These are phyloP conservation scores for Helicoverpa assulta DNA, from an alignment of 2,888 invertebrate species.

Conservation along the genomic window DNA sequence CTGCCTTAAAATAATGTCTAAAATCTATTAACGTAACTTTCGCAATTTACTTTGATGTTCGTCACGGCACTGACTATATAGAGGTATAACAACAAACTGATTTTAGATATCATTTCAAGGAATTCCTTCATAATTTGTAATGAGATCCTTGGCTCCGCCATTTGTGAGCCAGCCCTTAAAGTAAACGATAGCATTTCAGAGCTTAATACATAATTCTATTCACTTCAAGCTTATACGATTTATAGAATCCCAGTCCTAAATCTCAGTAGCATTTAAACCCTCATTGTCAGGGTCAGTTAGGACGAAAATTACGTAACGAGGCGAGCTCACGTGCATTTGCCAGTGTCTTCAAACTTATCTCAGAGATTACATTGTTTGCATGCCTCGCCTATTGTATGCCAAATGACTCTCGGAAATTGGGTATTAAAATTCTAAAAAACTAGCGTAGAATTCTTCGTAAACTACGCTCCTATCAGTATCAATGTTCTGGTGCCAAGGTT, in stretches of 20 bases:
- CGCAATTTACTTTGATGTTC: no score
- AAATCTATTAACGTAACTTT: no score
- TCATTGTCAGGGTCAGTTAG: slow-evolving; percentile 65
- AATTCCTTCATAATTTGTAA: no score
- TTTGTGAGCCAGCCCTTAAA: not conserved
- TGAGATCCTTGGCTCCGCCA: no score
- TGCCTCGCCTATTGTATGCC: slow-evolving; percentile 76
- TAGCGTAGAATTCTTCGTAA: slow-evolving; percentile 18
- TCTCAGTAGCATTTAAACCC: slow-evolving; percentile 1
- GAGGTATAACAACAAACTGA: no score
- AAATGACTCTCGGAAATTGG: slow-evolving; percentile 66
- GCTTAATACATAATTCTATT: slow-evolving; percentile 4
- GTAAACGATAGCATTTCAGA: not conserved
- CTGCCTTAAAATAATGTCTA: no score
- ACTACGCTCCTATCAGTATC: not conserved
- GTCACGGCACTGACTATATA: no score
- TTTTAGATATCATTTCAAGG: no score
- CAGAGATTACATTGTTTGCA: slow-evolving; percentile 82
- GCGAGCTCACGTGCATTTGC: slow-evolving; percentile 70
- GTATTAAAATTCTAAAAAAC: slow-evolving; percentile 59
- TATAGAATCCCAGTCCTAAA: not conserved
- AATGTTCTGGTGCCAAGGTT: not conserved
- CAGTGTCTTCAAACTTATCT: slow-evolving; percentile 76
- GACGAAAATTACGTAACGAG: slow-evolving; percentile 66
- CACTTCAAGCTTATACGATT: slow-evolving; percentile 12